Evolutionary conservation across 2,797 vertebrate species (phyloP).

Genomic region (Synanceia verrucosa): DNA sequence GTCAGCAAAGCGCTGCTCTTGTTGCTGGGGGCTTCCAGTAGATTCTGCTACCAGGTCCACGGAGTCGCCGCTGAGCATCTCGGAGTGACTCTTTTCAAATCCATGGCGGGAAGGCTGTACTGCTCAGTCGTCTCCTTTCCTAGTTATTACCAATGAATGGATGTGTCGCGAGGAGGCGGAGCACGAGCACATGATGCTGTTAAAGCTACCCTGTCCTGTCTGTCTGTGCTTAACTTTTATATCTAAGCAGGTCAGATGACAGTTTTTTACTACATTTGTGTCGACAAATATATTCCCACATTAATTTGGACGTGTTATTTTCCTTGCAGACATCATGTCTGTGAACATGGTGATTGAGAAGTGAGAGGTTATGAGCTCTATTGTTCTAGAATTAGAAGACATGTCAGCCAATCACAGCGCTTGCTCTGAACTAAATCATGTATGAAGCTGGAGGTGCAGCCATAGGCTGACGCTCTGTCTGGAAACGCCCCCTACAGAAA

Average conservation of each 20-base stretch:
- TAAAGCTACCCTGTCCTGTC: not conserved
- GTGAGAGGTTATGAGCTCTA: not conserved
- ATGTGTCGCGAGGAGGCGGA: conserved; percentile 76
- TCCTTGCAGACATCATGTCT: not conserved
- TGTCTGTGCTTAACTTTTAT: not conserved
- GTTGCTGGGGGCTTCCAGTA: conserved; percentile 79
- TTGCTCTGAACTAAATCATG: conserved; percentile 10
- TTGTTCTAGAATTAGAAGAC: not conserved
- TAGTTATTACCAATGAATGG: conserved; percentile 76
- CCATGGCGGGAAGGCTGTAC: conserved; percentile 77
- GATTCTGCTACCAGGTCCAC: conserved; percentile 70
- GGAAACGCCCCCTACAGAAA: conserved; percentile 48
- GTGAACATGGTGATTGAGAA: not conserved
- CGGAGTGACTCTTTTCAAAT: conserved; percentile 78
- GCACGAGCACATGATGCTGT: not conserved
- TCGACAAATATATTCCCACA: not conserved
- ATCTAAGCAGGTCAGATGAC: not conserved
- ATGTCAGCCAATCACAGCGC: conserved; percentile 6
- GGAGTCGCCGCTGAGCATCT: conserved; percentile 73
- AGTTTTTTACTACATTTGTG: not conserved
- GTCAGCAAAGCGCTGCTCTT: conserved; percentile 77
- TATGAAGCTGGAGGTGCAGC: conserved; percentile 8
- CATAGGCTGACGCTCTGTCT: conserved; percentile 5
- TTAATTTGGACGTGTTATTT: not conserved
- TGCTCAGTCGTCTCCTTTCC: conserved; percentile 56